Evolutionary conservation across 2,888 invertebrate genomes (phyloP).

Genomic region (Napeogenes inachia): DNA sequence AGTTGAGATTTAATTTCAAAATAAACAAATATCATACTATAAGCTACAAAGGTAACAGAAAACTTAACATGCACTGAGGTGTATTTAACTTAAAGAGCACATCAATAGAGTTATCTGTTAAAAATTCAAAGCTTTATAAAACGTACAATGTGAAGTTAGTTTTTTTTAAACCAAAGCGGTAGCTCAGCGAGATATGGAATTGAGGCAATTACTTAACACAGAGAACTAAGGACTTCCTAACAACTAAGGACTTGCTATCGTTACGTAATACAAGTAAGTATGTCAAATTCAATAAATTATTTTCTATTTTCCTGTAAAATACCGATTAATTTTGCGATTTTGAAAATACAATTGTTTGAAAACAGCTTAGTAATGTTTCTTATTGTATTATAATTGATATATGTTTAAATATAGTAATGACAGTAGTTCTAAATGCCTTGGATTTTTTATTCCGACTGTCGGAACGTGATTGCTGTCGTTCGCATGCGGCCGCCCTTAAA

Average conservation of each 20-base stretch:
- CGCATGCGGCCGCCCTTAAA: conserved; percentile 14
- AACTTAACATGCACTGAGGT: conserved; percentile 15
- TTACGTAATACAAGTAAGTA: too few relatives aligned
- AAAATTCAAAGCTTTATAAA: conserved; percentile 33
- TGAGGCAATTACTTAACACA: conserved; percentile 33
- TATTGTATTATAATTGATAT: too few relatives aligned
- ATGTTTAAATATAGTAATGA: too few relatives aligned
- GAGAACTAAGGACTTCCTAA: conserved; percentile 17
- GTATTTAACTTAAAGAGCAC: conserved; percentile 22
- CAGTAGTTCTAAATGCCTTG: too few relatives aligned
- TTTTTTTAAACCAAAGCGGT: conserved; percentile 26
- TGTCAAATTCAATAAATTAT: too few relatives aligned
- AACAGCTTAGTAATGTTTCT: too few relatives aligned
- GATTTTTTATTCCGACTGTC: too few relatives aligned
- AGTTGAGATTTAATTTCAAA: neutral
- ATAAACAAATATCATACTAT: neutral
- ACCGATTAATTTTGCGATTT: too few relatives aligned
- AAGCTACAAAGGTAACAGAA: conserved; percentile 2
- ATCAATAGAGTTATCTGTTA: conserved; percentile 25
- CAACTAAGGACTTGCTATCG: neutral
- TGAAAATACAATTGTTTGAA: too few relatives aligned
- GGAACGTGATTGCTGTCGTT: neutral
- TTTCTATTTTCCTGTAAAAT: too few relatives aligned
- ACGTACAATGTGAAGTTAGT: conserved; percentile 28
- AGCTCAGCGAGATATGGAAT: conserved; percentile 31